A percentile compares a stretch with the other conserved stretches of the same genome.
Conservation (phyloP, 2,797 vertebrate species). For the Atherinosoma microstoma region DNA sequence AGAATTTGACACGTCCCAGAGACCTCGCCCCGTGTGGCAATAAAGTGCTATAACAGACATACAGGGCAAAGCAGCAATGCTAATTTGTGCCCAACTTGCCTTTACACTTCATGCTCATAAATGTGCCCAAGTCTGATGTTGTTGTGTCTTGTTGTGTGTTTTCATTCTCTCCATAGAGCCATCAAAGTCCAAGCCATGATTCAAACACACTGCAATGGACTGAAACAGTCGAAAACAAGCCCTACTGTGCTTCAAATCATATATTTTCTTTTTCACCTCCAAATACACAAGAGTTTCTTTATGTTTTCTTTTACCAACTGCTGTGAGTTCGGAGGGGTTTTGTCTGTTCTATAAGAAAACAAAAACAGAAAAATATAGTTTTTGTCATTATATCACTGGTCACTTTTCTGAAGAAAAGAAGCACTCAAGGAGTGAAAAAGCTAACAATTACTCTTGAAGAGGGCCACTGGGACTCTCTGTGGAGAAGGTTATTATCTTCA, state of each 20-base stretch:
- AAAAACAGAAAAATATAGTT: slow-evolving; percentile 7
- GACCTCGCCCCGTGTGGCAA: too few species aligned
- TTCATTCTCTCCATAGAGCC: neutral
- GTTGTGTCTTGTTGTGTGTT: neutral
- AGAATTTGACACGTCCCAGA: too few species aligned
- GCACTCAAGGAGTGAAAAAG: slow-evolving; percentile 37
- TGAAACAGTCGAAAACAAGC: slow-evolving; percentile 1
- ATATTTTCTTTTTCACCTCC: slow-evolving; percentile 4
- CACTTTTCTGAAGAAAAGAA: slow-evolving; percentile 29
- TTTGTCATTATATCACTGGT: slow-evolving; percentile 15
- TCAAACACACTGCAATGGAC: neutral
- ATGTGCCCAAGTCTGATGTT: neutral
- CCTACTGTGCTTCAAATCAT: slow-evolving; percentile 10
- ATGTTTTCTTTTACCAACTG: slow-evolving; percentile 15
- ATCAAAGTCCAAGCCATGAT: slow-evolving; percentile 2
- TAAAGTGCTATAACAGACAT: too few species aligned
- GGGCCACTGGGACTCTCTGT: slow-evolving; percentile 39
- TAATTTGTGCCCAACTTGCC: too few species aligned
- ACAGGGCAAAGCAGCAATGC: too few species aligned
- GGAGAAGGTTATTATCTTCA: slow-evolving; percentile 45
- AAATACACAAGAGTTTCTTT: slow-evolving; percentile 31
- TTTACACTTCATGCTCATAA: slow-evolving; percentile 10
- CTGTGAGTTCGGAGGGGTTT: slow-evolving; percentile 31
- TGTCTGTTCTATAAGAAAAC: slow-evolving; percentile 20
- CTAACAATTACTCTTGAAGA: slow-evolving; percentile 36